Evolutionary conservation across 2,113 vertebrate species (phyloP), one percentile per base, ranked within the genome.

Genomic region (Romanogobio albipinnatus): DNA sequence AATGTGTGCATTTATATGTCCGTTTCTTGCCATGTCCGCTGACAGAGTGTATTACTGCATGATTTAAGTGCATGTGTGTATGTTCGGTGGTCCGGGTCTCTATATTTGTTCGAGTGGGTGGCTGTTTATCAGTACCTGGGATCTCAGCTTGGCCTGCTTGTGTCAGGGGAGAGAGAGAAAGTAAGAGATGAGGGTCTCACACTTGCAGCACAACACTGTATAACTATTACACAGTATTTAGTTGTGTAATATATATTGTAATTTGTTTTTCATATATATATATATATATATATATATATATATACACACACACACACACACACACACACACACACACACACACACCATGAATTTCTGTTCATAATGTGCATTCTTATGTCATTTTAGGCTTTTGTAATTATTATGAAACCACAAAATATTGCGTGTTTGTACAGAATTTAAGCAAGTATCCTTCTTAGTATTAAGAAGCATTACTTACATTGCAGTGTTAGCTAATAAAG

Each of bases 71-170:
- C 56, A 11, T 51, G 59, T 76, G 80, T 76, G 74, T 53, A 43
- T 76, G n/a, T 39, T 15, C 58, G 49, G 53, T 66, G 17, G 79
- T 56, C 7, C 4, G 9, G 15, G 24, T 33, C 6, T 90, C 78
- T 81, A 86, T 90, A 89, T 86, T 79, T 90, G 87, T 91, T 90
- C 90, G 85, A 91, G 80, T 78, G 85, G 87, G 85, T 90, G 89
- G 84, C 83, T 64, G 82, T 91, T 89, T 93, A 89, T 93, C 89
- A 92, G 15, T 79, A 86, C 83, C 87, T 88, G 87, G 90, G 81
- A 90, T 91, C 85, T 91, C 86, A 85, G 89, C 84, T 85, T 86
- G 87, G 79, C 88, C 87, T 91, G 88, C 83, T 90, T 89, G 76
- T 83, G 47, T 85, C 49, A 87, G 80, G 90, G 88, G 86, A 86